phyloP scores from a whole-genome alignment of 2,797 vertebrate genomes.

The Microtus obscurus region DNA sequence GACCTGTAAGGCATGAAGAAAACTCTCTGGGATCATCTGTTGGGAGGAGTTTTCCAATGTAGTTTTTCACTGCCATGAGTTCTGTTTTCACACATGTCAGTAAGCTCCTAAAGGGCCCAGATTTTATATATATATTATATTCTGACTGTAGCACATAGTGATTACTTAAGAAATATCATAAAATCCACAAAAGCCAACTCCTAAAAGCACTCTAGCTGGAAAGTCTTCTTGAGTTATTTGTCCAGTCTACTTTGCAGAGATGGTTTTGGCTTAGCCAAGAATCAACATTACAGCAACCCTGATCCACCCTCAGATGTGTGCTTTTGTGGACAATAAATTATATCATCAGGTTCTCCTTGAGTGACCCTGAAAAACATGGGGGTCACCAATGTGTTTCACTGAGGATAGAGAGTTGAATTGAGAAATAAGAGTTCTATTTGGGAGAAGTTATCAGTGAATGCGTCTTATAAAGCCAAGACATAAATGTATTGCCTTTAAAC shows the following conservation, averaged over 20 bases:
- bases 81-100: not conserved
- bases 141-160: not conserved
- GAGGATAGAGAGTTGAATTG: constrained; percentile 3
- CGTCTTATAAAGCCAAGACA: not conserved
- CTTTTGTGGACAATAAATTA: constrained; percentile 16
- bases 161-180: constrained; percentile 4
- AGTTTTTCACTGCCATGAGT: not conserved
- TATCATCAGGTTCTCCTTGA: not conserved
- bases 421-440: constrained; percentile 16
- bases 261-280: not conserved
- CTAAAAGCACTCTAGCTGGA: constrained; percentile 1
- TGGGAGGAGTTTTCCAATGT: not conserved
- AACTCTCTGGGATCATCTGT: not conserved
- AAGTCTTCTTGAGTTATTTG: constrained; percentile 1
- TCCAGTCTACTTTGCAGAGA: not conserved
- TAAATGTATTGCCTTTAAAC: constrained; percentile 30
- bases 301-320: not conserved
- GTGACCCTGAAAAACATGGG: not conserved
- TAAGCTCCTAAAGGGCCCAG: not conserved
- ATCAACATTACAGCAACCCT: not conserved
- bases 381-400: not conserved
- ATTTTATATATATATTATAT: not conserved
- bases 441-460: constrained; percentile 54
- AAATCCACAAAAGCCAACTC: not conserved
- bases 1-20: not conserved